Base-by-base conservation (phyloP, 1,140 invertebrate genomes). In the Gonatopus flavifemur region DNA sequence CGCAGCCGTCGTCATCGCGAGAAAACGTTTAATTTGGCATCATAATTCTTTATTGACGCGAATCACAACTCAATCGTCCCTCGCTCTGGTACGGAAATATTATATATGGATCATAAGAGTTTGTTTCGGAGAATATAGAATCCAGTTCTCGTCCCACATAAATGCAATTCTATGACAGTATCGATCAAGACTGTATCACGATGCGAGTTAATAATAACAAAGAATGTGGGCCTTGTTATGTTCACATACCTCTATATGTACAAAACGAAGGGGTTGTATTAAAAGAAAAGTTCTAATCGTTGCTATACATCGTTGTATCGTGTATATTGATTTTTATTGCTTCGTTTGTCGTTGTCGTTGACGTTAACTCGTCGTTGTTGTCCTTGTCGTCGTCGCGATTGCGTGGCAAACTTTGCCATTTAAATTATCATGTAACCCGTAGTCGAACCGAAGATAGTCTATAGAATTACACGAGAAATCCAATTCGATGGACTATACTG, bases 271-370 rank as follows among this genome's bases (percentile, higher is more conserved):
- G 57, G 53, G 46, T 45, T 52, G 49, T 52, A 62, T 53, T 47
- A 53, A 62, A 62, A 61, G 42, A 57, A 62, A 28, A 60, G 28
- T 59, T 62, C 38, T 57, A 62, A 62, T 62, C 54, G 49, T 49
- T 35, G 44, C 6, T 28, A 12, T 12, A 48, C 53, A 19, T 43
- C 21, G 25, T 39, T 28, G 25, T 28, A n/a, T n/a, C n/a, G n/a
- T n/a, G n/a, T n/a, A n/a, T n/a, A n/a, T n/a, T n/a, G n/a, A n/a
- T n/a, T 36, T 15, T 18, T 36, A 36, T 36, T 15, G 32, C 15
- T 39, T 62, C 57, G 57, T 56, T 60, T 49, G 36, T 31, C 36
- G 41, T 45, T 35, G 46, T 40, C 21, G 32, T 41, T n/a, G n/a
- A n/a, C n/a, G n/a, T n/a, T n/a, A n/a, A n/a, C n/a, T n/a, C 13